Base-by-base conservation (phyloP, 1,140 invertebrate species). In the Bradysia coprophila region DNA sequence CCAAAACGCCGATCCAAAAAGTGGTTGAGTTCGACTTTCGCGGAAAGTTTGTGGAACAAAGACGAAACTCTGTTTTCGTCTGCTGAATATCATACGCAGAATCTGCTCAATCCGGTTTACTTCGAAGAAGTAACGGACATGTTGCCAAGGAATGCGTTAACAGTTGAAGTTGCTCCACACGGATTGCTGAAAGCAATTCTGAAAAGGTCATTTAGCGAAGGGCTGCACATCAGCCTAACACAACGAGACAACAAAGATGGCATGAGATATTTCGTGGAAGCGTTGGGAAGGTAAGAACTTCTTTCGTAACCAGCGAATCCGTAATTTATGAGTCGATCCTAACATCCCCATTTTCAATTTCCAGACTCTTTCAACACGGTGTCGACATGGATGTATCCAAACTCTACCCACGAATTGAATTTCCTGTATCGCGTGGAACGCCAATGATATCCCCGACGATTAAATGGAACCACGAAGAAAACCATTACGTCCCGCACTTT, bases 51-150 rank as follows among this genome's bases (percentile, higher is more conserved):
- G n/a, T 94, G 90, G 89, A 64, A 69, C 19, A 71, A 75, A 0
- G 68, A 79, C 0, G 50, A 88, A 49, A 86, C 89, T 0, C 71
- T 79, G 52, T 65, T 76, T 41, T 91, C 86, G 28, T 92, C 89
- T 34, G 78, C 87, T 6, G 85, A 81, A 18, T 98, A 98, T 63
- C 88, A 94, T 59, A 89, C 94, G 1, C 95, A 96, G 67, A 98
- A 98, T 62, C 66, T 97, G 28, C 67, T 94, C 9, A 87, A 83
- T 22, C 84, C 82, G 2, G 83, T 87, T 13, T 61, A 82, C 0
- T 87, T 86, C 67, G 70, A 81, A 46, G 87, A 92, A 53, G 89
- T 81, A 19, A 50, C 95, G 23, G 56, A 72, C 44, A 76, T 88
- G 53, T 67, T 97, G 3, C 94, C 92, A 4, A 72, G 76, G 45